Evolutionary conservation across 2,113 vertebrate genomes (phyloP).

Genomic region (Onychostoma macrolepis): DNA sequence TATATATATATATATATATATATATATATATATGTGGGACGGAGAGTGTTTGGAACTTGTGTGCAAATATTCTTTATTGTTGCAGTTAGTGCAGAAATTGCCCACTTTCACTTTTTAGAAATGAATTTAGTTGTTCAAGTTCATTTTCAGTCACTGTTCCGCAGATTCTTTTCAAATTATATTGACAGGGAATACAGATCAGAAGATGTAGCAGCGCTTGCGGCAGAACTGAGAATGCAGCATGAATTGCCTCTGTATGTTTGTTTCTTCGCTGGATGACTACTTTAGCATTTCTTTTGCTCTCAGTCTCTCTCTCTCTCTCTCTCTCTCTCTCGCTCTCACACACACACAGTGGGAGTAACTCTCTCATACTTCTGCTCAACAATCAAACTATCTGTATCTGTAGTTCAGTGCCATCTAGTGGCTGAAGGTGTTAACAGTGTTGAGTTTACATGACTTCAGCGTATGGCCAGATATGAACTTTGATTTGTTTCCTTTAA

Average conservation of each 20-base stretch:
- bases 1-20: no score
- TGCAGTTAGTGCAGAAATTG: not conserved
- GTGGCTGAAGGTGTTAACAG: conserved; percentile 30
- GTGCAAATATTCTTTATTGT: not conserved
- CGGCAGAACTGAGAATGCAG: not conserved
- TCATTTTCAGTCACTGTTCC: not conserved
- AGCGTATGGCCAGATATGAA: not conserved
- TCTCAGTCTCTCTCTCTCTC: not conserved
- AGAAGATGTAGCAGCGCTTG: not conserved
- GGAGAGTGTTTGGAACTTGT: not conserved
- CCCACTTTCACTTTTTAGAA: not conserved
- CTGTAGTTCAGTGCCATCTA: conserved; percentile 63
- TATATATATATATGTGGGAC: no score
- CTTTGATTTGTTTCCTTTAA: not conserved
- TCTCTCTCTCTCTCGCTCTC: not conserved
- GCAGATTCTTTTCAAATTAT: not conserved
- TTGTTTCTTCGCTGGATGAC: not conserved
- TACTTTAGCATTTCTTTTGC: not conserved
- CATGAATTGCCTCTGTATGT: not conserved
- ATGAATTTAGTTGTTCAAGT: not conserved
- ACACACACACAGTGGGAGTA: not conserved
- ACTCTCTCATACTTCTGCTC: not conserved
- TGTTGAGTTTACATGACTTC: not conserved
- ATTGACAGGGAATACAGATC: not conserved
- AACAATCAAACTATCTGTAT: conserved; percentile 35